Evolutionary conservation across 2,797 vertebrate genomes (phyloP), one percentile per base, ranked within the genome.

Genomic region (Urophycis tenuis): DNA sequence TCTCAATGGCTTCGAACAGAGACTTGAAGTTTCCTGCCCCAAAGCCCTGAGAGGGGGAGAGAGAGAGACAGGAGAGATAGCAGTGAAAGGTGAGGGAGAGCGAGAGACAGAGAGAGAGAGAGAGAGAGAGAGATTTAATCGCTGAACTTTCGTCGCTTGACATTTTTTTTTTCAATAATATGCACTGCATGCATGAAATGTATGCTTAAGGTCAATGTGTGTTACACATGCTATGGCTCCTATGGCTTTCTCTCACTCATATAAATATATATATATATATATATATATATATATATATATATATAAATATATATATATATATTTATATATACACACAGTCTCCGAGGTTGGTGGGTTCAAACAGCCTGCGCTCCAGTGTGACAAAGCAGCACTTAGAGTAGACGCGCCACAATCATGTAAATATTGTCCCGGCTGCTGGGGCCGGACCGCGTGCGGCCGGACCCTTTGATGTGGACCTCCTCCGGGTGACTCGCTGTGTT

Each of bases 11-110:
- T 90, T 95, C 94, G 87, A 95, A 95, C 80, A 95, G 89, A 80
- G 94, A 95, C 90, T 95, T 94, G 88, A 95, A 94, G 88, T 95
- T 95, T 81, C 94, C 94, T 78, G 94, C 94, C 75, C 94, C 94
- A 33, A 95, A 95, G 81, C 94, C 94, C 94, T 95, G 85, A 2
- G 64, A 88, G 83, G 78, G 77, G 79, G 85, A 84, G 49, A n/a
- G 22, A 17, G 49, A 49, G 64, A 89, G 83, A 79, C 75, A 80
- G 84, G 36, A 36, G 35, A 36, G 35, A 36, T 7, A 36, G 35
- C n/a, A 36, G 35, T 8, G 3, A 36, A 11, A 36, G 5, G 35
- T 8, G 35, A 36, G 35, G 12, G 35, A 53, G 49, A 53, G 17
- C 3, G 49, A 53, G 3, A 53, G 49, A 60, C 3, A 60, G 53